Base-by-base conservation (phyloP, 1,140 invertebrate species). In the Papilio aristodemus region DNA sequence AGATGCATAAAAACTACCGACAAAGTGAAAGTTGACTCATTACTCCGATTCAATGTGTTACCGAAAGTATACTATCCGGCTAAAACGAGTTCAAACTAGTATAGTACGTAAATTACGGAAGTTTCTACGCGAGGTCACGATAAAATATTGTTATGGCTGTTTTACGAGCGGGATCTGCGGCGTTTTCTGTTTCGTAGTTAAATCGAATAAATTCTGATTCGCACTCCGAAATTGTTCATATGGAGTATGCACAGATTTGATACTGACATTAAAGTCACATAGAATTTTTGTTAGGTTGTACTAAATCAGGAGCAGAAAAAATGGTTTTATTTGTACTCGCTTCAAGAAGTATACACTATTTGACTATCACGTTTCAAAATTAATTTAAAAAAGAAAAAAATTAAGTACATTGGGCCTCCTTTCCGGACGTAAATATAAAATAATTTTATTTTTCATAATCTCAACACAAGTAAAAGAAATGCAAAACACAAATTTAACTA, bases 101-200 rank as follows among this genome's bases (percentile, higher is more conserved):
- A 73, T 36, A 70, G 70, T 72, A 75, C 66, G 69, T 46, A 71
- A 77, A 80, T 72, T 80, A 77, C 46, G 60, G 78, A 85, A 86
- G 73, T 81, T 83, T 80, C 69, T 79, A 74, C 73, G 68, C 60
- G 75, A 69, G 72, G 62, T 71, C 50, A 76, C 68, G 78, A 84
- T 84, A 81, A 84, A 84, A 79, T 71, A 79, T 66, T 71, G 76
- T 83, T 84, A 85, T 80, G 72, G 77, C 78, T 79, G 74, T 82
- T 83, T 84, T 80, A 79, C 73, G 76, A 77, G 71, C 25, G 32
- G 75, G 79, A 81, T 81, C 76, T 81, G 72, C 70, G 70, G 76
- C 46, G 46, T 19, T 54, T 54, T 22, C 46, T 54, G 46, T 54
- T 54, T 54, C 11, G 46, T 50, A 14, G 43, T 54, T 54, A 54